Evolutionary conservation across 2,113 vertebrate species (phyloP).

Genomic region (Phasianus colchicus): DNA sequence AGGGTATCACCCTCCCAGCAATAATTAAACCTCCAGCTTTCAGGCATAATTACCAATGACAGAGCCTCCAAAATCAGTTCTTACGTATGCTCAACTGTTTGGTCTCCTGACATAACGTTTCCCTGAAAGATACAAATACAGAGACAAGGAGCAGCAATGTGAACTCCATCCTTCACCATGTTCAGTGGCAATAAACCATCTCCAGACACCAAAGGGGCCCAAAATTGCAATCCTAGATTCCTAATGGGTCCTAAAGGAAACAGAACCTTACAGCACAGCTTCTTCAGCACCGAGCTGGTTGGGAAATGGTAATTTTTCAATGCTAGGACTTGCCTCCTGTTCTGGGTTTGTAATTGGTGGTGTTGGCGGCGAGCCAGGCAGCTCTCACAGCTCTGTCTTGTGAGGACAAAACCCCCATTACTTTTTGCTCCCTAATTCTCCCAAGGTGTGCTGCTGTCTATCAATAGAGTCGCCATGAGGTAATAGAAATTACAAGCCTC

Average conservation of each 20-base stretch:
- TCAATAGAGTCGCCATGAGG: slow-evolving; percentile 69
- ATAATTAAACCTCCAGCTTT: slow-evolving; percentile 54
- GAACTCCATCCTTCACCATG: background rate
- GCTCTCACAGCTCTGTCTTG: slow-evolving; percentile 10
- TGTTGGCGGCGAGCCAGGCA: slow-evolving; percentile 47
- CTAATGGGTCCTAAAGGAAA: background rate
- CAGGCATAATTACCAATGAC: background rate
- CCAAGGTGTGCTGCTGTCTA: slow-evolving; percentile 67
- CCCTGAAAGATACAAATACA: background rate
- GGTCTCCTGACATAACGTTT: background rate
- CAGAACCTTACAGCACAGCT: background rate
- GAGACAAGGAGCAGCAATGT: background rate
- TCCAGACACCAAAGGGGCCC: background rate
- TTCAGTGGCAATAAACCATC: background rate
- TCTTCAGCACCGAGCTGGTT: background rate
- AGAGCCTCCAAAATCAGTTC: background rate
- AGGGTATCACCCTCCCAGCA: slow-evolving; percentile 4
- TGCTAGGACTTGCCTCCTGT: slow-evolving; percentile 4
- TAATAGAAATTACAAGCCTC: slow-evolving; percentile 70
- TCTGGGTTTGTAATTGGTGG: slow-evolving; percentile 62
- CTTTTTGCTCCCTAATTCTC: slow-evolving; percentile 57
- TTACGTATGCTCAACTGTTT: background rate
- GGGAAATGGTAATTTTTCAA: slow-evolving; percentile 57
- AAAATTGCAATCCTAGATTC: background rate
- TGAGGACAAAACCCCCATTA: slow-evolving; percentile 67